Conservation (phyloP, 1,140 invertebrate genomes). For the Schlechtendalia chinensis region DNA sequence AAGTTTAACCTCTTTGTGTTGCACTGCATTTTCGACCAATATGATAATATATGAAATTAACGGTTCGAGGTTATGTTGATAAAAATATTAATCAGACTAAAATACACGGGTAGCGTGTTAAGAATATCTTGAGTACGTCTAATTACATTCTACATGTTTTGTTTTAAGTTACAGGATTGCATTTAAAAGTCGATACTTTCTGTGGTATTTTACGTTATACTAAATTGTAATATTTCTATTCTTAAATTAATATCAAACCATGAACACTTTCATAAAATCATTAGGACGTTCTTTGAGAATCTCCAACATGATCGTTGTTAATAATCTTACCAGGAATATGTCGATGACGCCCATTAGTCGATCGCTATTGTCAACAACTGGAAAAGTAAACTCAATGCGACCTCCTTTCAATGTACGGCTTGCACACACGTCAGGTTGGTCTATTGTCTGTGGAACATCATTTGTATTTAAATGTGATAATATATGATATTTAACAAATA, state of each 20-base stretch:
- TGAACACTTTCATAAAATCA: conserved; percentile 17
- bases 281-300: not conserved
- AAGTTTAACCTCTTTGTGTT: not conserved
- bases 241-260: not conserved
- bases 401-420: not conserved
- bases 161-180: not conserved
- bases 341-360: not conserved
- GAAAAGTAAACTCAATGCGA: not conserved
- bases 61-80: conserved; percentile 17
- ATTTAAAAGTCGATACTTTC: not conserved
- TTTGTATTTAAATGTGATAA: too few species aligned
- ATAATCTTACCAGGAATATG: not conserved
- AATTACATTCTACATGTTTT: not conserved
- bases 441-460: not conserved
- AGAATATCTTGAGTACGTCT: too few species aligned
- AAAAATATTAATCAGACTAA: not conserved
- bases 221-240: not conserved
- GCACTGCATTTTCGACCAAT: not conserved
- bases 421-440: conserved; percentile 6
- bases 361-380: not conserved
- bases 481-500: too few species aligned
- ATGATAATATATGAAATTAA: too few species aligned
- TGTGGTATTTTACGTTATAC: not conserved
- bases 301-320: conserved; percentile 5
- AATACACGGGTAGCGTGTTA: too few species aligned